These are phyloP conservation scores for Nasonia oneida DNA, from an alignment of 2,888 invertebrate genomes.

Conservation along the genomic window DNA sequence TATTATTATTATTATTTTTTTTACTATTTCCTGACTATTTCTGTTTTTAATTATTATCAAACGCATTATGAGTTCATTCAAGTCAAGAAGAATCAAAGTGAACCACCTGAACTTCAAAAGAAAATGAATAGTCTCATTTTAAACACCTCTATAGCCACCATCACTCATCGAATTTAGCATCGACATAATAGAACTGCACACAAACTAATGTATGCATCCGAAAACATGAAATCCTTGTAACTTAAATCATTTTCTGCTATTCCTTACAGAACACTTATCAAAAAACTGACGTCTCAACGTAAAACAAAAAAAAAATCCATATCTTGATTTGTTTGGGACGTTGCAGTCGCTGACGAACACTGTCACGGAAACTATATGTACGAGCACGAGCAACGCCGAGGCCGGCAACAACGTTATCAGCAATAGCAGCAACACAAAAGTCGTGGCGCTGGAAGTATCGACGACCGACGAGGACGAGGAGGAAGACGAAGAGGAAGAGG, in stretches of 20 bases:
- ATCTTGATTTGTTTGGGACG: conserved; percentile 60
- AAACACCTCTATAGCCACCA: background rate
- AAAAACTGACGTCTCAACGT: conserved; percentile 57
- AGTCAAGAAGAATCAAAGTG: background rate
- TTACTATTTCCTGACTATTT: background rate
- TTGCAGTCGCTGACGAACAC: conserved; percentile 63
- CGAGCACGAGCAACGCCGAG: conserved; percentile 64
- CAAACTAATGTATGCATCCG: background rate
- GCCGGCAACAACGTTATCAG: conserved; percentile 76
- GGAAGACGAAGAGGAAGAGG: conserved; percentile 74
- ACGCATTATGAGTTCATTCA: background rate
- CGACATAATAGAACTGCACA: conserved; percentile 7
- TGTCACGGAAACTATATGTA: conserved; percentile 41
- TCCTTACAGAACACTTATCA: conserved; percentile 58
- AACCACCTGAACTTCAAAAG: background rate
- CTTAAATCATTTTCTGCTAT: conserved; percentile 47
- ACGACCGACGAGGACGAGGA: conserved; percentile 60
- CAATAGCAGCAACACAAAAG: conserved; percentile 78
- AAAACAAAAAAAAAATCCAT: conserved; percentile 52
- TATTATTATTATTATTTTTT: background rate
- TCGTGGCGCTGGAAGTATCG: conserved; percentile 73
- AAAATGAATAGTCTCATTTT: background rate
- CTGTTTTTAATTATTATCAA: background rate
- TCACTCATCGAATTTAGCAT: conserved; percentile 30
- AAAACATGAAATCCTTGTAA: conserved; percentile 22